Evolutionary conservation across 2,113 vertebrate species (phyloP).

Genomic region (Pedetes capensis): DNA sequence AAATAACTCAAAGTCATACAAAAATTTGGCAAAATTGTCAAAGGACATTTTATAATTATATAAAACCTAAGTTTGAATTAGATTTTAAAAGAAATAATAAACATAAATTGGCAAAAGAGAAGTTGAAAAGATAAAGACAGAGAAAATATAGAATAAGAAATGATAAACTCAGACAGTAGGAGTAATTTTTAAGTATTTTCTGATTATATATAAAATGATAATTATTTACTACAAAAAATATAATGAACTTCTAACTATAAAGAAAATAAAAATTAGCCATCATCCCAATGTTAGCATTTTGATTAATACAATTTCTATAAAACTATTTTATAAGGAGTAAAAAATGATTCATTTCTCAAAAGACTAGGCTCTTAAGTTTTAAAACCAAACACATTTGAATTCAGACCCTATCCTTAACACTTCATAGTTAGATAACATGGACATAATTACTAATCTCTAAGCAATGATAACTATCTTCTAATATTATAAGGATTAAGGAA

Average conservation of each 20-base stretch:
- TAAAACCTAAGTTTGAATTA: background rate
- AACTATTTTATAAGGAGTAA: background rate
- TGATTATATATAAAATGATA: background rate
- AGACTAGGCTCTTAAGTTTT: background rate
- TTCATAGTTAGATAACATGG: background rate
- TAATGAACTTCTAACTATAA: background rate
- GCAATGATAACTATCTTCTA: no score
- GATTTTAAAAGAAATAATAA: slow-evolving; percentile 35
- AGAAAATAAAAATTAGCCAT: background rate
- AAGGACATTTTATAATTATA: background rate
- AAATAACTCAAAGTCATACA: background rate
- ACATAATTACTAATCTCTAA: background rate
- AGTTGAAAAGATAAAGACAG: background rate
- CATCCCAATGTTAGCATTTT: background rate
- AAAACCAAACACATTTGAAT: background rate
- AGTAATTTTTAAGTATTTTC: background rate
- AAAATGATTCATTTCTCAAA: background rate
- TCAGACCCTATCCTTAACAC: background rate
- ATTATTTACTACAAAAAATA: background rate
- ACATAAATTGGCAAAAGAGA: background rate
- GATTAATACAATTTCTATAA: background rate
- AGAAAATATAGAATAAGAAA: background rate
- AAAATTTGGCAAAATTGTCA: background rate
- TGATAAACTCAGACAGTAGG: background rate
- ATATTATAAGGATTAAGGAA: no score